phyloP scores from a whole-genome alignment of 2,113 vertebrate genomes.

The Turdus rufiventris region DNA sequence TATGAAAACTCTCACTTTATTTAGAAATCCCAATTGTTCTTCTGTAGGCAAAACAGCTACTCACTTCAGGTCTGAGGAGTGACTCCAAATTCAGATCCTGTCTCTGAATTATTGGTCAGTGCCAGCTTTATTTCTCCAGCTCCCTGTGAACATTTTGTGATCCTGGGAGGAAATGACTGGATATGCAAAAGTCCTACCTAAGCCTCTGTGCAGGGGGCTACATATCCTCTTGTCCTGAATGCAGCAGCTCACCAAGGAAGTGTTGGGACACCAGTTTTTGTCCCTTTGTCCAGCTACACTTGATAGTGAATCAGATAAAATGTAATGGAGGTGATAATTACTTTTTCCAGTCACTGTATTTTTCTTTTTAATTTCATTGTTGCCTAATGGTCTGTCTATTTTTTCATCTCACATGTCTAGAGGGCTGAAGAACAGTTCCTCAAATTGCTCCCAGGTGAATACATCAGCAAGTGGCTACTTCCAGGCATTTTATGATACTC shows the following conservation, averaged over 20 bases:
- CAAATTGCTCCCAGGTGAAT: constrained; percentile 28
- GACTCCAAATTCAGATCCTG: background rate
- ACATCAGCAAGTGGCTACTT: constrained; percentile 19
- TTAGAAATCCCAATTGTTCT: background rate
- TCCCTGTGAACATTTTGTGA: background rate
- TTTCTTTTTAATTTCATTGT: constrained; percentile 59
- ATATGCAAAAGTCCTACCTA: background rate
- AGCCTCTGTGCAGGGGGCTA: background rate
- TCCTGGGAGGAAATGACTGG: background rate
- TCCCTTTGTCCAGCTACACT: background rate
- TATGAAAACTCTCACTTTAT: background rate
- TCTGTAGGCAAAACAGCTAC: background rate
- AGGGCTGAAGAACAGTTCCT: background rate
- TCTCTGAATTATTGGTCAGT: constrained; percentile 25
- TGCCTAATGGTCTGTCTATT: constrained; percentile 50
- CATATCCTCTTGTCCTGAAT: background rate
- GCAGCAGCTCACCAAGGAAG: background rate
- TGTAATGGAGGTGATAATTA: constrained; percentile 48
- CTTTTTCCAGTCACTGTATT: background rate
- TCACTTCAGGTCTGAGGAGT: background rate
- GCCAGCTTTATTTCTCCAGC: background rate
- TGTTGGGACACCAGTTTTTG: background rate
- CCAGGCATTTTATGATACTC: constrained; percentile 7
- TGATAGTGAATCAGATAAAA: background rate
- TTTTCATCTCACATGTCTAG: constrained; percentile 18